Evolutionary conservation across 2,888 invertebrate genomes (phyloP).

Genomic region (Ommatoiulus sabulosus): DNA sequence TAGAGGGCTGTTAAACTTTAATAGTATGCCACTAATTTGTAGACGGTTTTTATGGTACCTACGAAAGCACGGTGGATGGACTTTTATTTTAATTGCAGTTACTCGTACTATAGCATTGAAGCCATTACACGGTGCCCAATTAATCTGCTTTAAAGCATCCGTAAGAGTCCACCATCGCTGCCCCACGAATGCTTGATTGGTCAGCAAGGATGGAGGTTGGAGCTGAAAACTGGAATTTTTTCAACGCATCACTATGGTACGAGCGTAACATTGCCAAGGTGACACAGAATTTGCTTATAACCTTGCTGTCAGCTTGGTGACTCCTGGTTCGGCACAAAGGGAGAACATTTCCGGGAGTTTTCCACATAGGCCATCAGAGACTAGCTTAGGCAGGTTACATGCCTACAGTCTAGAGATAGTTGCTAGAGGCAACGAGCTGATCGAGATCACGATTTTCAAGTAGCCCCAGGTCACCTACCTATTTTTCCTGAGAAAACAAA

Average conservation of each 20-base stretch:
- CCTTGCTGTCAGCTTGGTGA: not conserved
- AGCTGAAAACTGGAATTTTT: not conserved
- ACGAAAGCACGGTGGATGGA: not conserved
- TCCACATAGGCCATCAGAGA: not conserved
- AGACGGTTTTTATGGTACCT: not conserved
- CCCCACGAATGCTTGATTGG: not conserved
- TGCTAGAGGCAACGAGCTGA: slow-evolving; percentile 10
- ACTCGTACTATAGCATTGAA: not conserved
- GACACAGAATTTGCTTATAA: not conserved
- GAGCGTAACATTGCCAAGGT: not conserved
- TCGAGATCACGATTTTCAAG: not conserved
- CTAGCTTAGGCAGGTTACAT: slow-evolving; percentile 6
- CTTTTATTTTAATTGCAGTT: not conserved
- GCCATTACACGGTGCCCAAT: not conserved
- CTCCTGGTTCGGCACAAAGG: not conserved
- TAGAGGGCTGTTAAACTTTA: not conserved
- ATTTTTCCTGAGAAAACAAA: slow-evolving; percentile 15
- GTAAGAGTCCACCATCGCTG: not conserved
- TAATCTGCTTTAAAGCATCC: not conserved
- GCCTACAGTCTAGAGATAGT: not conserved
- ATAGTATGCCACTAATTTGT: not conserved
- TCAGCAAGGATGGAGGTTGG: not conserved
- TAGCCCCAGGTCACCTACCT: not conserved
- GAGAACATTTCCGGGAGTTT: slow-evolving; percentile 10
- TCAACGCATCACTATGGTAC: not conserved